Base-by-base conservation (phyloP, 2,888 invertebrate genomes). In the Emesis russula region DNA sequence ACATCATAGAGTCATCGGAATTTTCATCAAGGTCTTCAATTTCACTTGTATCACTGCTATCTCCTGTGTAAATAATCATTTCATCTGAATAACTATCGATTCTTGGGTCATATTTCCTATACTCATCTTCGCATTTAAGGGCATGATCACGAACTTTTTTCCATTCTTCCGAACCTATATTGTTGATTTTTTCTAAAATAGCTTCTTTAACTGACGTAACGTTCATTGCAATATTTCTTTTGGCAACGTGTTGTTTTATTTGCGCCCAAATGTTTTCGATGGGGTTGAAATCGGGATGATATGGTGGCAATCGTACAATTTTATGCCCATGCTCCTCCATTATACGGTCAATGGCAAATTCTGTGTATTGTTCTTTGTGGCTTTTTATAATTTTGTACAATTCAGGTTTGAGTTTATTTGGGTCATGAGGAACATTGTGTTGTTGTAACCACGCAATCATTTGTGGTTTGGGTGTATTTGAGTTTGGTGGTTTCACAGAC, bases 321-420 rank as follows among this genome's bases (percentile, higher is more conserved):
- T 66, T 70, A 68, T 76, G 82, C 68, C 82, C 82, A 76, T 83
- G 75, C 33, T 83, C 76, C 48, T 66, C 76, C 48, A 83, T 66
- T 70, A 83, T 83, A 36, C 70, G 76, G 44, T 77, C 82, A 53
- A 83, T 76, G 36, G 70, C 48, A 53, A 83, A 83, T 71, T 71
- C 53, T 80, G 71, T 80, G 18, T 48, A 71, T 71, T 71, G 48
- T 80, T 76, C 86, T 80, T 83, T 83, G 38, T 83, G 76, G 41
- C 18, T 33, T 76, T 85, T 77, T 71, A 81, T 25, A 25, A 25
- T 25, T 25, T 25, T 25, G 25, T 25, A 25, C 25, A 25, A 25
- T 25, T 25, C 25, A 25, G 25, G 25, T 25, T 25, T 25, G 25
- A 25, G 25, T 25, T 25, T 25, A 25, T 25, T 25, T 25, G 36